Base-by-base conservation (phyloP, 1,140 invertebrate genomes). In the Meloidogyne hapla region DNA sequence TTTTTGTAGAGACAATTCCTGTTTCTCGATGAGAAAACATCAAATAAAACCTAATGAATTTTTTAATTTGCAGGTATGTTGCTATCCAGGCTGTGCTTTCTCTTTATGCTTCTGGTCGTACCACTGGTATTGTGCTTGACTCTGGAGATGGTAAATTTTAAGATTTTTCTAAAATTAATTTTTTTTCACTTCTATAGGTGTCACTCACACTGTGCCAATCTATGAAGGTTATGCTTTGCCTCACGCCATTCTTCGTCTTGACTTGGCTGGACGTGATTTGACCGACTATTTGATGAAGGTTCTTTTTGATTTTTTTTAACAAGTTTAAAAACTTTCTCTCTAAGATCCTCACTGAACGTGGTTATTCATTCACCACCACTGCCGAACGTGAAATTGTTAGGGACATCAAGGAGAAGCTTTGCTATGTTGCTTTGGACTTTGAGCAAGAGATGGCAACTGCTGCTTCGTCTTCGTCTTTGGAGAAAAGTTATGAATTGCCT, bases 351-450 rank as follows among this genome's bases (percentile, higher is more conserved):
- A 95, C 93, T 83, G 94, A 96, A 90, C 91, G 94, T 88, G 94
- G 94, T 82, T 96, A 96, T 90, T 93, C 93, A 15, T 96, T 96
- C 92, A 95, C 94, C 84, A 96, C 94, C 88, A 95, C 85, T 40
- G 94, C 94, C 89, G 94, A 96, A 89, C 91, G 94, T 89, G 94
- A 96, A 92, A 96, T 96, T 87, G 94, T 95, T 48, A 91, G 94
- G 88, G 94, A 96, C 90, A 94, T 95, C 89, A 95, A 89, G 80
- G 89, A 89, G 76, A 90, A 90, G 80, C 78, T 90, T 25, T 89
- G 88, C 78, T 90, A 90, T 88, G 93, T 95, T 69, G 94, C 94
- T 63, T 90, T 95, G 40, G 94, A 95, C 90, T 95, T 94, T 87
- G 94, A 96, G 23, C 79, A 77, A 45, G 94, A 95, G 89, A 95